A percentile compares a stretch with the other conserved stretches of the same genome.
Conservation (phyloP, 2,888 invertebrate genomes). For the Ametastegia equiseti region DNA sequence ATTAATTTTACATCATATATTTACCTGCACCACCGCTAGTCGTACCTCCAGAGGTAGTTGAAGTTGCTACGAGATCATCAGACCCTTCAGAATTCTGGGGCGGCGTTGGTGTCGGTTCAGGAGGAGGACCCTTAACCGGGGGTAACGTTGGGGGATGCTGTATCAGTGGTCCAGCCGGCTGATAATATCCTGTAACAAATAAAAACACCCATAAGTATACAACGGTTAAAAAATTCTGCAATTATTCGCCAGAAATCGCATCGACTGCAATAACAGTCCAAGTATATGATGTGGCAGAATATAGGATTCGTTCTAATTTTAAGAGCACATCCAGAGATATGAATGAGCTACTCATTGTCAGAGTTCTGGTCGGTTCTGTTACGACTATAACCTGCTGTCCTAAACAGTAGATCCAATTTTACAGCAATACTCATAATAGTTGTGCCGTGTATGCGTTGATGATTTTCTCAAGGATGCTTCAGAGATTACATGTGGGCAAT, state of each 20-base stretch:
- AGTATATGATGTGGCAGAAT: not conserved
- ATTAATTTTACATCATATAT: not conserved
- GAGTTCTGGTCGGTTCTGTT: conserved; percentile 21
- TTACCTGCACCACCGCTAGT: conserved; percentile 66
- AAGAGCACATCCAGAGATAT: not conserved
- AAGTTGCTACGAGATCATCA: conserved; percentile 71
- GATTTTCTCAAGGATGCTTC: not conserved
- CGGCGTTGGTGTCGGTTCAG: conserved; percentile 73
- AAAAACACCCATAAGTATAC: not conserved
- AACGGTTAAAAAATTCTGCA: no score
- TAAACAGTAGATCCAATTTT: conserved; percentile 16
- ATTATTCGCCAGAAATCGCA: no score
- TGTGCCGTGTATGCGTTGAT: not conserved
- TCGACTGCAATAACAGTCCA: not conserved
- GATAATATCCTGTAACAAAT: conserved; percentile 87
- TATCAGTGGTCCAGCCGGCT: conserved; percentile 94
- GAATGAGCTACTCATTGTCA: not conserved
- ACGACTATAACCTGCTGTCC: not conserved
- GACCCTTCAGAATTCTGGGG: conserved; percentile 75
- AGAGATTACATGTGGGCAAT: not conserved
- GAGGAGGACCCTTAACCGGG: conserved; percentile 71
- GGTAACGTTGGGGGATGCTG: conserved; percentile 76
- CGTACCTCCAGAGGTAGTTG: conserved; percentile 73
- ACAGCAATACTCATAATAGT: not conserved
- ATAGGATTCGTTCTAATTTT: not conserved